Conservation (phyloP, 2,888 invertebrate species). For the Acanthosepion lycidas region DNA sequence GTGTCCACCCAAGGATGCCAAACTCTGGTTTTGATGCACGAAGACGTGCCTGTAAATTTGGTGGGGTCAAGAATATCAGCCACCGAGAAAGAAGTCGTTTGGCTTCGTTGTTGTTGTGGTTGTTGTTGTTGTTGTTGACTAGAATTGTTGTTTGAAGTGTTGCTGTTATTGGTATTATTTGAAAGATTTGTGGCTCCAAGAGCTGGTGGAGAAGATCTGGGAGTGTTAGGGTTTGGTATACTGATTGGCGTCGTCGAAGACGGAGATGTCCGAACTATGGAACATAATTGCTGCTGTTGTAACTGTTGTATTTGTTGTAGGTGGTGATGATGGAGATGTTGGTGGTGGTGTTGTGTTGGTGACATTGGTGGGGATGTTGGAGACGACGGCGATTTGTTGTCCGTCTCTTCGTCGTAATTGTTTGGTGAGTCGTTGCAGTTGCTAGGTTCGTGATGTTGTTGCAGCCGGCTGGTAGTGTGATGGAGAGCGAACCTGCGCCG, state of each 20-base stretch:
- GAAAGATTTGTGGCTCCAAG: constrained; percentile 1
- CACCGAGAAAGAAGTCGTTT: constrained; percentile 67
- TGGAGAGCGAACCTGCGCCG: constrained; percentile 33
- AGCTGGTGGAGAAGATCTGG: background rate
- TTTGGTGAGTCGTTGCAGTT: background rate
- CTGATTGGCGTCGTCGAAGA: background rate
- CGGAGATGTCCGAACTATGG: background rate
- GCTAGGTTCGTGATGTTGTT: background rate
- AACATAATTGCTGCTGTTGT: constrained; percentile 36
- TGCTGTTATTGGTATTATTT: constrained; percentile 38
- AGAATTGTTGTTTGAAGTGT: constrained; percentile 42
- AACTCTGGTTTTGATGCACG: constrained; percentile 52
- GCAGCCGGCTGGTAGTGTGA: background rate
- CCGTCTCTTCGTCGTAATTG: background rate
- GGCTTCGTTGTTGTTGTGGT: constrained; percentile 49
- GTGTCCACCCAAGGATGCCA: constrained; percentile 59
- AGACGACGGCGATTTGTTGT: background rate
- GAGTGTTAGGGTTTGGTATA: background rate
- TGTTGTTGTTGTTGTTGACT: constrained; percentile 16
- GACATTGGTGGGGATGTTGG: background rate
- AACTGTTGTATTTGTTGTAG: constrained; percentile 11
- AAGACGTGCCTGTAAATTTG: constrained; percentile 62
- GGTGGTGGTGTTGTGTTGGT: constrained; percentile 34
- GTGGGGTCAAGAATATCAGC: constrained; percentile 68
- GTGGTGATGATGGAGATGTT: background rate